Evolutionary conservation across 2,797 vertebrate genomes (phyloP), one percentile per base, ranked within the genome.

Genomic region (Rallus crepitans): DNA sequence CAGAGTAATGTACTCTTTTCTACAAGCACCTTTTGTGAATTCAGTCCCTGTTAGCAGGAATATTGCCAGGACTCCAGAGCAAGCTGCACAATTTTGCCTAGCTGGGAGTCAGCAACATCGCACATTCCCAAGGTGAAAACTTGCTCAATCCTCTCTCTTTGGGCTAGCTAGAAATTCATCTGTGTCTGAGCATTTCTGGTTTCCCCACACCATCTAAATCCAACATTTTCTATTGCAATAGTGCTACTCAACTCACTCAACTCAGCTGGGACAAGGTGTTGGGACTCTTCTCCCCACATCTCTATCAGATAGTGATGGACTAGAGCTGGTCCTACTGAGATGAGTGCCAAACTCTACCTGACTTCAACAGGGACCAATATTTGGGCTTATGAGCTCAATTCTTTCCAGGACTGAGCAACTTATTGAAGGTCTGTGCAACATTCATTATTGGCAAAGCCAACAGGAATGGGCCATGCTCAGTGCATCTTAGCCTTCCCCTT

Each of bases 1-100:
- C 23, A 45, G 9, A 4, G 47, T 0, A 12, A 28, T 0, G 3
- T 12, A 30, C n/a, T 33, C 9, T 89, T 90, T 89, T 61, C 78
- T 80, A 66, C 64, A 55, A 90, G 90, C 93, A 96, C 94, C 93
- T 90, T 75, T 45, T 25, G 61, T 39, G 56, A 77, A 55, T 76
- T 70, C 75, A 57, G 27, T 39, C 83, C 87, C 84, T 50, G 53
- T 75, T 66, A 31, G 48, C 11, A 7, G 66, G 47, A 88, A n/a
- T 35, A 64, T 48, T 60, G 19, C 35, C 79, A 2, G 1, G 59
- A 39, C 39, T 82, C 56, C 72, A 78, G 72, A 82, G 66, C 39
- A 71, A 87, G 53, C 79, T 92, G 61, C 65, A 64, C 47, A 17
- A 1, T 6, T 6, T 64, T 15, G 50, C 45, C 35, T 24, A 40